These are phyloP conservation scores for Calonectris borealis DNA, from an alignment of 2,113 vertebrate genomes.

Conservation along the genomic window DNA sequence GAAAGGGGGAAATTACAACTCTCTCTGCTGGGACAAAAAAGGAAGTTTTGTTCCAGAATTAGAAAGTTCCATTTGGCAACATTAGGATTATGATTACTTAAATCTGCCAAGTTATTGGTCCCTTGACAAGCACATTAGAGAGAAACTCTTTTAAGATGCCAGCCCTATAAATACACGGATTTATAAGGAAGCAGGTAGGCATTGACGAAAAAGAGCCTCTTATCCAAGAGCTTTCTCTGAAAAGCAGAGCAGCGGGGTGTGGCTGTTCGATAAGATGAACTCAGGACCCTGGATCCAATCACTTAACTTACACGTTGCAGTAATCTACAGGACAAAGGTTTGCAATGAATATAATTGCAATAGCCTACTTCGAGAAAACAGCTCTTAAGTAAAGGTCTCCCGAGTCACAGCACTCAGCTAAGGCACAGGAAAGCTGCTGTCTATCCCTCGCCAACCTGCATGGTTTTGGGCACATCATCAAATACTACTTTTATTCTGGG, in stretches of 20 bases:
- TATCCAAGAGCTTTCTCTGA: not conserved
- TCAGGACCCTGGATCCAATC: not conserved
- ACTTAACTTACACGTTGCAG: not conserved
- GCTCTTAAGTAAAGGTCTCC: not conserved
- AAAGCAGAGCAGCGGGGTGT: not conserved
- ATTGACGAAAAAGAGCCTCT: not conserved
- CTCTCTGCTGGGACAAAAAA: not conserved
- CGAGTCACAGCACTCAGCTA: not conserved
- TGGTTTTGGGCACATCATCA: not conserved
- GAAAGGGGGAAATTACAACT: not conserved
- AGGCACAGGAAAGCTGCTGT: not conserved
- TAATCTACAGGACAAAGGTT: constrained; percentile 39
- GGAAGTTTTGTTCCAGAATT: not conserved
- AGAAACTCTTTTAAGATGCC: not conserved
- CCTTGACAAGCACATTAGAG: not conserved
- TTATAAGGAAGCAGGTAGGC: not conserved
- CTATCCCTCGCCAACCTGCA: not conserved
- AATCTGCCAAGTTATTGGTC: not conserved
- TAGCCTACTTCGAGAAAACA: not conserved
- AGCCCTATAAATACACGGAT: constrained; percentile 1
- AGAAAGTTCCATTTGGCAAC: not conserved
- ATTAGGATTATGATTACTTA: not conserved
- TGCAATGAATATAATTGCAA: not conserved
- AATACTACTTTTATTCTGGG: not conserved
- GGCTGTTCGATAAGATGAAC: not conserved